These are phyloP conservation scores for Cricetomys ansorgei DNA, from an alignment of 2,113 vertebrate genomes.

Conservation along the genomic window DNA sequence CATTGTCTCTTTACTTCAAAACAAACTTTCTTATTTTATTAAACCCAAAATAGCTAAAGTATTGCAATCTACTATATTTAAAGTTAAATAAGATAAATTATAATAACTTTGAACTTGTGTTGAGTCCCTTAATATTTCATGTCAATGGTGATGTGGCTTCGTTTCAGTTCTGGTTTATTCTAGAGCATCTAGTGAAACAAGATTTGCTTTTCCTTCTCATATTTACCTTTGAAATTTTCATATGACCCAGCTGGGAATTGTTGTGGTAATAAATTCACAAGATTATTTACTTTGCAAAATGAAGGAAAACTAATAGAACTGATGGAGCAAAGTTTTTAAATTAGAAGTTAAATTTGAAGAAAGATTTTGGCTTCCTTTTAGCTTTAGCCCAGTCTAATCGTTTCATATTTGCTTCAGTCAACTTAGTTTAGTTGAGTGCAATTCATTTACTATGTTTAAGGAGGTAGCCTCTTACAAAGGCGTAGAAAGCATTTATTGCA, in stretches of 20 bases:
- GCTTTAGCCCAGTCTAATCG: constrained; percentile 34
- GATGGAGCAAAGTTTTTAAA: constrained; percentile 69
- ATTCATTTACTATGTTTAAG: constrained; percentile 56
- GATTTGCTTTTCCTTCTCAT: constrained; percentile 49
- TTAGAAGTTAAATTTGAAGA: constrained; percentile 73
- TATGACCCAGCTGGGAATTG: constrained; percentile 64
- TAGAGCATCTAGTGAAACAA: constrained; percentile 33
- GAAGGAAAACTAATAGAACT: constrained; percentile 71
- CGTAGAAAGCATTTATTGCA: constrained; percentile 49
- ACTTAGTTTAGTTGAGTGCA: constrained; percentile 34
- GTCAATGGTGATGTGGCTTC: constrained; percentile 12
- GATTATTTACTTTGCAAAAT: constrained; percentile 74
- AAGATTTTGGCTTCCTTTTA: neutral
- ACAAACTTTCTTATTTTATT: neutral
- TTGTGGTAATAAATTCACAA: constrained; percentile 70
- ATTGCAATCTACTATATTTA: neutral
- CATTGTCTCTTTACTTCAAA: neutral
- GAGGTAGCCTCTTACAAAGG: constrained; percentile 3
- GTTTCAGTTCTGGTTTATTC: constrained; percentile 22
- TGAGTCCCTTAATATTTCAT: neutral
- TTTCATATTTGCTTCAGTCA: constrained; percentile 25
- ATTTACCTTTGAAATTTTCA: constrained; percentile 69
- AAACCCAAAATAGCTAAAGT: neutral
- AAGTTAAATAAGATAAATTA: constrained; percentile 65
- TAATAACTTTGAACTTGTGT: neutral